Evolutionary conservation across 2,797 vertebrate genomes (phyloP).

Genomic region (Vespertilio murinus): DNA sequence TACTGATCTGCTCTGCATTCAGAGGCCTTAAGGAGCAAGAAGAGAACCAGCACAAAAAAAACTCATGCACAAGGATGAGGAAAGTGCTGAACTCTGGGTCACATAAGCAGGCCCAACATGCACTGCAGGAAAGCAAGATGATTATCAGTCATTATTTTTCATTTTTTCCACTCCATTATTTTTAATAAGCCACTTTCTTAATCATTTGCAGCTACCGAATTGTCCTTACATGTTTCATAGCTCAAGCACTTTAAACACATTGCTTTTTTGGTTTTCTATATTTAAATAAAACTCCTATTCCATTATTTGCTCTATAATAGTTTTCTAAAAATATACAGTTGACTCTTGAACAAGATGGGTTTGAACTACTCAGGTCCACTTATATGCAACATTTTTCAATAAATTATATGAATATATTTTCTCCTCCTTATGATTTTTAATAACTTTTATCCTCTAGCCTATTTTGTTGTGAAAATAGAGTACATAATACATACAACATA

Average conservation of each 20-base stretch:
- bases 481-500: background rate
- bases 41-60: background rate
- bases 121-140: background rate
- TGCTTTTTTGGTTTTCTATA: background rate
- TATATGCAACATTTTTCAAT: background rate
- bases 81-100: background rate
- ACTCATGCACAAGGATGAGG: rapidly evolving
- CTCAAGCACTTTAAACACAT: background rate
- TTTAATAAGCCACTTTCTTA: background rate
- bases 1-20: too few species aligned
- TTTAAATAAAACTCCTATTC: background rate
- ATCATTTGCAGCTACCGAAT: background rate
- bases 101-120: too few species aligned
- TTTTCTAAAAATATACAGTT: background rate
- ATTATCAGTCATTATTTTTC: background rate
- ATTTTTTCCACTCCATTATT: background rate
- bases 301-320: background rate
- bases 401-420: background rate
- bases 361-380: background rate
- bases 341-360: background rate
- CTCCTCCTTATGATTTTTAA: background rate
- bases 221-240: background rate
- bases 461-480: background rate
- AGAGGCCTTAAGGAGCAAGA: background rate
- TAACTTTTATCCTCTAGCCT: background rate